Conservation (phyloP, 1,140 invertebrate genomes). For the Drosophila miranda region DNA sequence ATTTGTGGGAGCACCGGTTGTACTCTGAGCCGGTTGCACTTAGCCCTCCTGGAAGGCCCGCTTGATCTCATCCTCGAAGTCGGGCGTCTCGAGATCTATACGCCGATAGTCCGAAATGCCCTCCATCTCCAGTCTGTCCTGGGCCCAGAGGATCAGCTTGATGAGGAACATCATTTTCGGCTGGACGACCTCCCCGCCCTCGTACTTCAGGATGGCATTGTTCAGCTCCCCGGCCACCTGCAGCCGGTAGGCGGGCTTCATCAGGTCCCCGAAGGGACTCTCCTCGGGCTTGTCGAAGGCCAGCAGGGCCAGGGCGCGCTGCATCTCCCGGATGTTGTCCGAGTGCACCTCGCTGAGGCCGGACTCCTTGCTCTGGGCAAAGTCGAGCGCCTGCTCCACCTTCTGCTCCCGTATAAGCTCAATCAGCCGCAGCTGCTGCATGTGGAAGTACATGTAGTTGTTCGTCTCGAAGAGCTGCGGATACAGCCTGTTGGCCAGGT, state of each 20-base stretch:
- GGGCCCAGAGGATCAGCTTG: conserved; percentile 66
- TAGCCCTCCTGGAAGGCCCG: conserved; percentile 36
- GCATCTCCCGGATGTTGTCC: conserved; percentile 84
- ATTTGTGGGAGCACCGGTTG: conserved; percentile 4
- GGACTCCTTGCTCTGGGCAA: conserved; percentile 17
- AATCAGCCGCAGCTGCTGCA: conserved; percentile 62
- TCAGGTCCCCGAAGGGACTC: conserved; percentile 96
- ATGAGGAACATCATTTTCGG: conserved; percentile 64
- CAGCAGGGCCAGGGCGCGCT: conserved; percentile 95
- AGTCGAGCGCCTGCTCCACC: conserved; percentile 10
- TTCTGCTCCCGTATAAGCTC: conserved; percentile 52
- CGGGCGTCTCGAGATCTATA: conserved; percentile 33
- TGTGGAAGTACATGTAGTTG: conserved; percentile 69
- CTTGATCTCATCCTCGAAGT: conserved; percentile 56
- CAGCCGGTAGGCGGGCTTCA: conserved; percentile 90
- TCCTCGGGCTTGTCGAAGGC: conserved; percentile 97
- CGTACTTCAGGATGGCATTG: conserved; percentile 21
- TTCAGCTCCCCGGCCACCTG: conserved; percentile 30
- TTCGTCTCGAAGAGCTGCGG: conserved; percentile 49
- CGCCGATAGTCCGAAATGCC: conserved; percentile 26
- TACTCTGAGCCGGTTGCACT: not conserved
- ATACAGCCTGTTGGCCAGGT: conserved; percentile 58
- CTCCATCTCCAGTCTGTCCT: conserved; percentile 45
- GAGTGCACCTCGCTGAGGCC: conserved; percentile 3
- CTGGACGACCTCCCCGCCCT: conserved; percentile 35